phyloP scores from a whole-genome alignment of 2,113 vertebrate species.

The Gadus macrocephalus region DNA sequence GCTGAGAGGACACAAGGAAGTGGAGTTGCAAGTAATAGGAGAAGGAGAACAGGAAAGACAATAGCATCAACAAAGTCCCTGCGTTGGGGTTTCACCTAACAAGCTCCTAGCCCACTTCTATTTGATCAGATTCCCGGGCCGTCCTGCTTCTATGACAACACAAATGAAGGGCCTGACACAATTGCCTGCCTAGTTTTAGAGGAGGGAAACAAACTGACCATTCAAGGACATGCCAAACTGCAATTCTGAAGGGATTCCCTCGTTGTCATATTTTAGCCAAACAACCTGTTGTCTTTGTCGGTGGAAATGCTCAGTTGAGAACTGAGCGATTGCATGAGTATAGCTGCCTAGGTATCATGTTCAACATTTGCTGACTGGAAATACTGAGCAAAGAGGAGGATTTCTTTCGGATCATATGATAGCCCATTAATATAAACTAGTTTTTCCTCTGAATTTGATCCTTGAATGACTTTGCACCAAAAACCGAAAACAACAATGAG shows the following conservation, averaged over 20 bases:
- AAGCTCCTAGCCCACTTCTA: neutral
- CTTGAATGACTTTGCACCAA: neutral
- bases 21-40: neutral
- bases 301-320: neutral
- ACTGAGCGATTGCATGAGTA: neutral
- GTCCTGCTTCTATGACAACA: neutral
- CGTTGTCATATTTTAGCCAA: neutral
- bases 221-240: neutral
- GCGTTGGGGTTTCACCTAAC: neutral
- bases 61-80: neutral
- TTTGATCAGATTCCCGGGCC: slow-evolving; percentile 1
- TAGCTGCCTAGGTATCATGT: neutral
- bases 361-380: slow-evolving; percentile 3
- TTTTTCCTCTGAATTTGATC: neutral
- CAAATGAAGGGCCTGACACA: neutral
- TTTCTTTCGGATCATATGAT: neutral
- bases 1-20: neutral
- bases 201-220: neutral
- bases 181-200: slow-evolving; percentile 9
- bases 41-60: neutral
- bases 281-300: neutral
- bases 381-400: slow-evolving; percentile 1
- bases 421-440: neutral
- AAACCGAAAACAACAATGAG: neutral
- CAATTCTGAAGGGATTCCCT: neutral